Evolutionary conservation across 1,140 invertebrate genomes (phyloP), one percentile per base, ranked within the genome.

Genomic region (Phenacoccus solenopsis): DNA sequence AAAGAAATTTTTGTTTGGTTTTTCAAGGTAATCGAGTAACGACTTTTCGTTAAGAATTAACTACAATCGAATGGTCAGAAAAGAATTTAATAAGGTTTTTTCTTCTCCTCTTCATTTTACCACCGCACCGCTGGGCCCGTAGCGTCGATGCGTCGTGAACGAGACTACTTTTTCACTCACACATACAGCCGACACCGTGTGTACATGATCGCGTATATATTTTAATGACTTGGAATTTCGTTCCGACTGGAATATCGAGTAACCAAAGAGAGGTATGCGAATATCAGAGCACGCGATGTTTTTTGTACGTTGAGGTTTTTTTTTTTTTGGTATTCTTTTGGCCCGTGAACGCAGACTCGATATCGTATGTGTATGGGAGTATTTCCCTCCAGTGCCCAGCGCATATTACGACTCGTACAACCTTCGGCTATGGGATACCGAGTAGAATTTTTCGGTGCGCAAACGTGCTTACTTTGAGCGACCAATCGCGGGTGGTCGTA

Each of bases 1-100:
- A 49, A 49, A 49, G 38, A 49, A 49, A 49, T 49, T 49, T 49
- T 49, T 49, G 38, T 49, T 49, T 49, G 38, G 38, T 49, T 49
- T 49, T 49, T 49, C 38, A 49, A 49, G 38, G 38, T 49, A 49
- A 49, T 49, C 38, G 38, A 49, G 38, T 49, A 49, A 49, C 38
- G 38, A 49, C 38, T 49, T 49, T 49, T 49, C 38, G 38, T 49
- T 49, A 49, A 49, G 38, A 49, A 49, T 49, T 49, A 49, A 49
- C 38, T 49, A 49, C 38, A 49, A 49, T 49, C 38, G 38, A 49
- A 49, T 49, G 16, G 38, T 49, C 38, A 49, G 38, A 49, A 49
- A 49, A 49, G 38, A 49, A 49, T 49, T 49, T 49, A 49, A 49
- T 49, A 49, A 49, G 38, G 20, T 49, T 49, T 49, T 49, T 49